Evolutionary conservation across 2,113 vertebrate species (phyloP).

Genomic region (Xyrauchen texanus): DNA sequence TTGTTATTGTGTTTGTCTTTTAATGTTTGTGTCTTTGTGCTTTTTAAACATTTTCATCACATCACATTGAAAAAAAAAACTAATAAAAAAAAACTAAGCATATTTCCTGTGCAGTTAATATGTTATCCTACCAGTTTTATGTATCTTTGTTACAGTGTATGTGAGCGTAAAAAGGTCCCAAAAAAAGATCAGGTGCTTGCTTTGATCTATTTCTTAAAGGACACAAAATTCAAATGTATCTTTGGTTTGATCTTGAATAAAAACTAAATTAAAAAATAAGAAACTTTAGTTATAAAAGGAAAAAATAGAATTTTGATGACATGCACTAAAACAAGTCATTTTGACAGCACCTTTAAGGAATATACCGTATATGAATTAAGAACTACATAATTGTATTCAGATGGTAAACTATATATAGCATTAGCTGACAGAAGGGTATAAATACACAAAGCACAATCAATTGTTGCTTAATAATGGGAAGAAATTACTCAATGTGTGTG

Average conservation of each 20-base stretch:
- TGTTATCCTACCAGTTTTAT: neutral
- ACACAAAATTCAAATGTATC: neutral
- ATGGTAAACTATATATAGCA: too few species aligned
- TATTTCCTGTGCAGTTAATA: slow-evolving; percentile 57
- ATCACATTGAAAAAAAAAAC: slow-evolving; percentile 64
- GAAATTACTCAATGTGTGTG: neutral
- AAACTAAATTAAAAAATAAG: too few species aligned
- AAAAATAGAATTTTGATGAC: neutral
- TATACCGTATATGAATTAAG: too few species aligned
- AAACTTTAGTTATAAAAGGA: too few species aligned
- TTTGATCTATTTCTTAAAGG: neutral
- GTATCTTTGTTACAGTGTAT: neutral
- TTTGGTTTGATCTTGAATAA: too few species aligned
- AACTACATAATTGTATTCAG: too few species aligned
- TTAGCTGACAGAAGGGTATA: too few species aligned
- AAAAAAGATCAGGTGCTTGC: neutral
- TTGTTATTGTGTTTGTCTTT: slow-evolving; percentile 46
- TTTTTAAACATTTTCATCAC: slow-evolving; percentile 46
- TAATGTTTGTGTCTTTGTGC: slow-evolving; percentile 54
- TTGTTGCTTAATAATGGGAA: too few species aligned
- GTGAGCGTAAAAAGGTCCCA: neutral
- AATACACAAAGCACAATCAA: too few species aligned
- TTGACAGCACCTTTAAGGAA: too few species aligned
- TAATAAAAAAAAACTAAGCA: slow-evolving; percentile 65
- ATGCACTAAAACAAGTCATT: too few species aligned